These are phyloP conservation scores for Micropoecilia bifurca DNA, from an alignment of 2,797 vertebrate species.

Conservation along the genomic window DNA sequence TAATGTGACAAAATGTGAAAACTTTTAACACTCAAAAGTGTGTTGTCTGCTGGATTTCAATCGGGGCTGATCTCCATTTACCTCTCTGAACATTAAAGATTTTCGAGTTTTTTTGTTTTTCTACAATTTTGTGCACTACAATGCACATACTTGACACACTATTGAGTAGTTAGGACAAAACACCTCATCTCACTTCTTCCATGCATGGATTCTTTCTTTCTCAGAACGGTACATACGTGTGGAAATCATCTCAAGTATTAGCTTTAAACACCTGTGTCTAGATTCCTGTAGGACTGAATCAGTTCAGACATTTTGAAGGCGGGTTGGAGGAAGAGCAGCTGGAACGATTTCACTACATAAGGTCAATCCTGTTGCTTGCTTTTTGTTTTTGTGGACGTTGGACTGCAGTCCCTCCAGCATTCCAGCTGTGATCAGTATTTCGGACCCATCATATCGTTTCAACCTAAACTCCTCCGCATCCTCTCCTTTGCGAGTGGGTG, in stretches of 20 bases:
- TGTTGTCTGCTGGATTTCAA: constrained; percentile 11
- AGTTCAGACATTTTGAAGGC: constrained; percentile 19
- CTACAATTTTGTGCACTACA: constrained; percentile 37
- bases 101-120: constrained; percentile 21
- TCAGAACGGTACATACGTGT: constrained; percentile 49
- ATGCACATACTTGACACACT: constrained; percentile 44
- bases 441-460: constrained; percentile 29
- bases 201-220: neutral
- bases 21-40: neutral
- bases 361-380: constrained; percentile 57
- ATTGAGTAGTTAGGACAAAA: constrained; percentile 47
- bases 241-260: constrained; percentile 65
- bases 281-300: constrained; percentile 31
- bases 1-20: neutral
- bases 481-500: constrained; percentile 25
- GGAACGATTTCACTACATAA: constrained; percentile 57
- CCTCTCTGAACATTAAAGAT: constrained; percentile 9
- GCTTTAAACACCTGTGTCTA: constrained; percentile 63
- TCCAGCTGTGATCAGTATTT: constrained; percentile 62
- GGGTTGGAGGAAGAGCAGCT: constrained; percentile 12
- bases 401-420: constrained; percentile 49
- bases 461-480: constrained; percentile 5
- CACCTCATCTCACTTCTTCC: neutral
- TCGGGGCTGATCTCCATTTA: neutral
- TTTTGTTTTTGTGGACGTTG: constrained; percentile 54